Conservation (phyloP, 2,888 invertebrate genomes). For the Elegia similella region DNA sequence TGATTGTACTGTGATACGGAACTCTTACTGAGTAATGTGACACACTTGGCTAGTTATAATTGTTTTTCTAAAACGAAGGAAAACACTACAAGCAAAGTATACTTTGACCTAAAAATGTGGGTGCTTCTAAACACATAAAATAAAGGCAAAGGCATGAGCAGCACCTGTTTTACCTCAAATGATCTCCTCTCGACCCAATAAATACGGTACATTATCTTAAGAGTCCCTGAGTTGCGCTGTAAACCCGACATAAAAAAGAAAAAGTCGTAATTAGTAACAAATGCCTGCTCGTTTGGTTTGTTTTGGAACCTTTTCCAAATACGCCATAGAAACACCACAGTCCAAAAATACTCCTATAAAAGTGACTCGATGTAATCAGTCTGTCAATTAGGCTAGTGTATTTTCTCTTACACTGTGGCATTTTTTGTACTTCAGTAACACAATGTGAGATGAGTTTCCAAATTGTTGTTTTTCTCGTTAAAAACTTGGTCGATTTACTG, state of each 20-base stretch:
- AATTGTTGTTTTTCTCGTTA: constrained; percentile 36
- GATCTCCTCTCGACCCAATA: constrained; percentile 29
- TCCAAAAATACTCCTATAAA: not conserved
- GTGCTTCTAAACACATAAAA: not conserved
- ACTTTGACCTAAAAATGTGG: not conserved
- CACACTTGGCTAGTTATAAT: too few species aligned
- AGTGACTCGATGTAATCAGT: not conserved
- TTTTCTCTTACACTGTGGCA: constrained; percentile 18
- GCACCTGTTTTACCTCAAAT: constrained; percentile 17
- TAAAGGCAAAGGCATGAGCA: not conserved
- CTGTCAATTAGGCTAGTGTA: not conserved
- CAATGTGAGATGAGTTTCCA: constrained; percentile 26
- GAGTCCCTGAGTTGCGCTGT: constrained; percentile 37
- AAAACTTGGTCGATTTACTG: constrained; percentile 40
- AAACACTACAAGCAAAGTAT: not conserved
- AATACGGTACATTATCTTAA: constrained; percentile 39
- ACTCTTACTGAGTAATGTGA: too few species aligned
- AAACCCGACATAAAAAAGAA: constrained; percentile 45
- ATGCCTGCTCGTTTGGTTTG: constrained; percentile 29
- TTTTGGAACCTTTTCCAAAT: constrained; percentile 19
- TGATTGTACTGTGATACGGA: too few species aligned
- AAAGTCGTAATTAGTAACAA: constrained; percentile 52
- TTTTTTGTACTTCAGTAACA: constrained; percentile 19
- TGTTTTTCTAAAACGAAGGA: too few species aligned
- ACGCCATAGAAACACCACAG: constrained; percentile 6